A percentile compares a stretch with the other conserved stretches of the same genome.
Evolutionary conservation across 1,140 invertebrate species (phyloP).

Genomic region (Aporrectodea caliginosa): DNA sequence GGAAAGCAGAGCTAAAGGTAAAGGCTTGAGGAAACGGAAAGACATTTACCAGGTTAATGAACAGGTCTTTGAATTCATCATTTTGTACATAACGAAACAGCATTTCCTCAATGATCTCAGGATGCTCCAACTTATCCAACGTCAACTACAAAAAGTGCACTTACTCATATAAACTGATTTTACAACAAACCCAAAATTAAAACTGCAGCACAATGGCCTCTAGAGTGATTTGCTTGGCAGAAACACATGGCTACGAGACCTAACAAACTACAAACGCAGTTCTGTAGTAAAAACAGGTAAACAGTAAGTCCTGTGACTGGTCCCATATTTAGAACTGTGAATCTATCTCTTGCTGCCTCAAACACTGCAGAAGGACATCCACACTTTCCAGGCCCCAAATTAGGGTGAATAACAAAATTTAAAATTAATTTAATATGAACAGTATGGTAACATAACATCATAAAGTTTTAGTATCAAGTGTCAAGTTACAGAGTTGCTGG

Average conservation of each 20-base stretch:
- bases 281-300: not conserved
- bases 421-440: too few relatives aligned
- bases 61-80: slow-evolving; percentile 33
- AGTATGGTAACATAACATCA: too few relatives aligned
- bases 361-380: not conserved
- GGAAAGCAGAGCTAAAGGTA: too few relatives aligned
- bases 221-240: not conserved
- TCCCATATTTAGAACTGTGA: not conserved
- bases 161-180: not conserved
- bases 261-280: not conserved
- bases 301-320: not conserved
- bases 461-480: too few relatives aligned
- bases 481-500: too few relatives aligned
- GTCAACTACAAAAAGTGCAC: slow-evolving; percentile 36
- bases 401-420: too few relatives aligned
- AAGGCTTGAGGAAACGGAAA: not conserved
- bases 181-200: not conserved
- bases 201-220: slow-evolving; percentile 3
- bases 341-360: not conserved
- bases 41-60: slow-evolving; percentile 42
- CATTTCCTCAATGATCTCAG: slow-evolving; percentile 33
- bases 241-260: not conserved
- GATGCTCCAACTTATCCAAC: slow-evolving; percentile 41
- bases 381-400: too few relatives aligned
- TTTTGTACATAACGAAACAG: slow-evolving; percentile 38